These are phyloP conservation scores for Cremastinae sp. DNA, from an alignment of 2,888 invertebrate species.

Conservation along the genomic window DNA sequence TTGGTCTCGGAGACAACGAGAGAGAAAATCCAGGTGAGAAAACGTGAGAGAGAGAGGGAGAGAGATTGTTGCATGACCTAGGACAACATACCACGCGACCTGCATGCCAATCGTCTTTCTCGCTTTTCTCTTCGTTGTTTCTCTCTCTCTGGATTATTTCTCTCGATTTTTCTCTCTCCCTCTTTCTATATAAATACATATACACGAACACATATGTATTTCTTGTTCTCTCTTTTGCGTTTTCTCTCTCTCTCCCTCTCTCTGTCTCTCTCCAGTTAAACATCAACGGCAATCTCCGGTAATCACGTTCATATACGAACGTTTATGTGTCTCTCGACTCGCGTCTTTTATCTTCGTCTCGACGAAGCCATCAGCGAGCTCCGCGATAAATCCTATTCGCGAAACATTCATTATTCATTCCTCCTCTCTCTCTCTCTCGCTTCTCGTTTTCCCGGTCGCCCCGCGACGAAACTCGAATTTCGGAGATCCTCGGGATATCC, in stretches of 20 bases:
- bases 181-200: too few species aligned
- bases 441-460: background rate
- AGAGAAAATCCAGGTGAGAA: conserved; percentile 51
- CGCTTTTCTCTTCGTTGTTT: conserved; percentile 49
- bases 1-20: conserved; percentile 30
- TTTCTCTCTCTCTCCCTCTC: conserved; percentile 29
- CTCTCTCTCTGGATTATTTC: conserved; percentile 45
- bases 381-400: background rate
- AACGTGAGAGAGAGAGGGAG: conserved; percentile 59
- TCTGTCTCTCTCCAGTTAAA: conserved; percentile 8
- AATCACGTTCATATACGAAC: conserved; percentile 42
- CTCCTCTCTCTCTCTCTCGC: background rate
- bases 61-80: conserved; percentile 78
- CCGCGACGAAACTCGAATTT: background rate
- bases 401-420: background rate
- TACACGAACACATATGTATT: too few species aligned
- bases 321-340: conserved; percentile 17
- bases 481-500: background rate
- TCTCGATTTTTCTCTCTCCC: conserved; percentile 46
- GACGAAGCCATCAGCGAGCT: background rate
- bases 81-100: conserved; percentile 79
- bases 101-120: conserved; percentile 77
- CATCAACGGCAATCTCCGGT: conserved; percentile 30
- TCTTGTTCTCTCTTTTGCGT: conserved; percentile 46
- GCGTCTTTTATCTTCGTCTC: conserved; percentile 20